Evolutionary conservation across 1,140 invertebrate species (phyloP).

Genomic region (Macrotrachela quadricornifera): DNA sequence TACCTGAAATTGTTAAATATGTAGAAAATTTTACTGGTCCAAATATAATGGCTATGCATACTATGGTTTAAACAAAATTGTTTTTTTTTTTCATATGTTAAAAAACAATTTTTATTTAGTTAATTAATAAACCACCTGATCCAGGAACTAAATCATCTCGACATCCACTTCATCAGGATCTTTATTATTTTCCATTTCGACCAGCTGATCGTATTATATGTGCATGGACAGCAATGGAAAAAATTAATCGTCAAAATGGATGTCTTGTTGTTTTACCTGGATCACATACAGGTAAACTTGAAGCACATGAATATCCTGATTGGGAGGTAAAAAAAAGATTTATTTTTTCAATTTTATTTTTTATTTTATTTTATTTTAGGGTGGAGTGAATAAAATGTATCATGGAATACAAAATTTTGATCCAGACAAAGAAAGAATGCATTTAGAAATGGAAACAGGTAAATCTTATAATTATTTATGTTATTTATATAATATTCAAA

Average conservation of each 20-base stretch:
- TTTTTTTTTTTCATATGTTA: not conserved
- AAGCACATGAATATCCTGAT: slow-evolving; percentile 48
- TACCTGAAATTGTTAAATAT: slow-evolving; percentile 44
- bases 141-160: slow-evolving; percentile 37
- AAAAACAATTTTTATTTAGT: too few species aligned
- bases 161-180: slow-evolving; percentile 60
- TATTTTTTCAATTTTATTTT: too few species aligned
- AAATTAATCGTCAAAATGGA: slow-evolving; percentile 51
- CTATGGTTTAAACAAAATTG: slow-evolving; percentile 80
- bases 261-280: slow-evolving; percentile 61
- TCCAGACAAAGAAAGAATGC: slow-evolving; percentile 30
- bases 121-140: not conserved
- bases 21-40: slow-evolving; percentile 54
- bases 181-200: slow-evolving; percentile 68
- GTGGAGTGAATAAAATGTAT: slow-evolving; percentile 55
- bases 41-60: slow-evolving; percentile 56
- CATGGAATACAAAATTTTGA: slow-evolving; percentile 46
- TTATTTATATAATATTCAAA: too few species aligned
- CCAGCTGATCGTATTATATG: slow-evolving; percentile 44
- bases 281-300: slow-evolving; percentile 43
- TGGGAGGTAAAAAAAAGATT: slow-evolving; percentile 29
- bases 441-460: slow-evolving; percentile 49
- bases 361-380: too few species aligned
- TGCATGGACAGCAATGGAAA: slow-evolving; percentile 70
- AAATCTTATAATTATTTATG: too few species aligned